Percentiles rank a stretch among this genome's conserved stretches.
Conservation (phyloP, 2,113 vertebrate species). For the Pelobates fuscus region DNA sequence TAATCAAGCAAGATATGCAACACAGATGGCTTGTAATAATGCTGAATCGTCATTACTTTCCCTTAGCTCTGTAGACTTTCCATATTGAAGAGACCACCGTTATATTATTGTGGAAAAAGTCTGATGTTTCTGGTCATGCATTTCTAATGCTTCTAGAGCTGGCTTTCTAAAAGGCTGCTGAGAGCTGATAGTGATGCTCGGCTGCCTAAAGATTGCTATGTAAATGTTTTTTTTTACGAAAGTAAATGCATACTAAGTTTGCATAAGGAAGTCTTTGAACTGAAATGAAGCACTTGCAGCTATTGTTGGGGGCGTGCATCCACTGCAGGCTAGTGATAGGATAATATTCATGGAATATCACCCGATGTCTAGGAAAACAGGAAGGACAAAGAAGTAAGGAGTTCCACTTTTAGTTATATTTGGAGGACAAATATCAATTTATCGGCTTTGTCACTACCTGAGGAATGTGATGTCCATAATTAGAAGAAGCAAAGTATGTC, state of each 20-base stretch:
- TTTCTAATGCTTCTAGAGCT: constrained; percentile 45
- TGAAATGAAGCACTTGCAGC: constrained; percentile 8
- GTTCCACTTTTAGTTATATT: too few species aligned
- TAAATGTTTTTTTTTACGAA: constrained; percentile 35
- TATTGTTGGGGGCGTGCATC: background rate
- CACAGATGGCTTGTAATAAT: constrained; percentile 35
- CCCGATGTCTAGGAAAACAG: too few species aligned
- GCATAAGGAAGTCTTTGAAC: constrained; percentile 8
- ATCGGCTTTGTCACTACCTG: too few species aligned
- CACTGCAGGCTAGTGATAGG: background rate
- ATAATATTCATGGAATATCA: too few species aligned
- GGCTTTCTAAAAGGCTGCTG: constrained; percentile 42
- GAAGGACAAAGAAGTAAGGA: too few species aligned
- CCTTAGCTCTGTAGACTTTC: constrained; percentile 32
- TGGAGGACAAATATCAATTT: too few species aligned
- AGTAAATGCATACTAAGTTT: constrained; percentile 32
- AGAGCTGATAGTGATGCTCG: constrained; percentile 45
- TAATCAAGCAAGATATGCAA: constrained; percentile 18
- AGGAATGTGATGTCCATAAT: too few species aligned
- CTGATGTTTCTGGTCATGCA: constrained; percentile 41
- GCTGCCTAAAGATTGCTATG: constrained; percentile 47
- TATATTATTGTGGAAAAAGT: constrained; percentile 38
- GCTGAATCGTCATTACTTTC: constrained; percentile 36
- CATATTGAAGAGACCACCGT: constrained; percentile 28
- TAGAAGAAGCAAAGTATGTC: too few species aligned